Conservation (phyloP, 2,113 vertebrate species). For the Pachypanchax playfairii region DNA sequence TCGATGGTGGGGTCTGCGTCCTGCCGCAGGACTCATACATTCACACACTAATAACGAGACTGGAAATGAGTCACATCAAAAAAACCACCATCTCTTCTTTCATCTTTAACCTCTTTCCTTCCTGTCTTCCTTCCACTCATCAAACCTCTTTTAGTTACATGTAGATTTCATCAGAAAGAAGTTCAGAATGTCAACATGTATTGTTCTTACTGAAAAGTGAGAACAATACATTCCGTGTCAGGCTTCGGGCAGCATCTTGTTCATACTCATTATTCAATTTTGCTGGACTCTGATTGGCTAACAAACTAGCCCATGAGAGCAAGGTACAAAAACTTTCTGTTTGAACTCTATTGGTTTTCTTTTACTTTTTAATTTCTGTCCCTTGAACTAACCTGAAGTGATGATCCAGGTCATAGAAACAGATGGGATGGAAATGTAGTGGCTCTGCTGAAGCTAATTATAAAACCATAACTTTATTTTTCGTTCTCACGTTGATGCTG, state of each 20-base stretch:
- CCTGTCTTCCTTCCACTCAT: constrained; percentile 4
- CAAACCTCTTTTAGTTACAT: constrained; percentile 8
- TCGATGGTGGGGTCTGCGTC: constrained; percentile 23
- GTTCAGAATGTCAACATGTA: no score
- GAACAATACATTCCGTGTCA: no score
- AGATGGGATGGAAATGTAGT: not conserved
- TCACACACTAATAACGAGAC: constrained; percentile 27
- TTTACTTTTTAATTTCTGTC: no score
- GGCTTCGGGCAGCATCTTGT: no score
- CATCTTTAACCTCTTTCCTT: not conserved
- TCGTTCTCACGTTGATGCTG: constrained; percentile 1
- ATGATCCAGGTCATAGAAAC: no score
- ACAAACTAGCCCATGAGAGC: no score
- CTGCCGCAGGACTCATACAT: constrained; percentile 34
- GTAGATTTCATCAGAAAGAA: constrained; percentile 3
- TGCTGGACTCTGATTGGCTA: no score
- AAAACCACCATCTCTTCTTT: constrained; percentile 2
- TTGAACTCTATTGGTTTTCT: no score
- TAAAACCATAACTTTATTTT: constrained; percentile 16
- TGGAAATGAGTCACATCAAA: constrained; percentile 40
- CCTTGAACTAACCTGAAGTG: no score
- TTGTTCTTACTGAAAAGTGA: no score
- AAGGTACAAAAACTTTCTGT: no score
- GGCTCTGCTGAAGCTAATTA: constrained; percentile 12
- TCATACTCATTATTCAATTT: no score